Evolutionary conservation across 2,888 invertebrate species (phyloP).

Genomic region (Apocheima hispidaria): DNA sequence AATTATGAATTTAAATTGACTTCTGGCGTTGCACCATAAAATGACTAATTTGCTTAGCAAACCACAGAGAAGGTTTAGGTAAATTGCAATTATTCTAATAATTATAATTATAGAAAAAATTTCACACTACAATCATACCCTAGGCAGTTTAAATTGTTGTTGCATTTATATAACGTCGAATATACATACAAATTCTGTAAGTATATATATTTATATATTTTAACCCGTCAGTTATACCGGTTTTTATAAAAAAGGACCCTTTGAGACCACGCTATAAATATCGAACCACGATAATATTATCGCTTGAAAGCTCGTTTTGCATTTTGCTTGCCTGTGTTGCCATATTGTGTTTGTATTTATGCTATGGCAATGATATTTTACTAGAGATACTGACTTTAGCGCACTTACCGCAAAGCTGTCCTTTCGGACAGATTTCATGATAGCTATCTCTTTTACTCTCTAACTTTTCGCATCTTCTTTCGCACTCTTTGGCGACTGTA

Average conservation of each 20-base stretch:
- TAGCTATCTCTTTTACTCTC: too few species aligned
- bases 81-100: constrained; percentile 39
- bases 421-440: too few species aligned
- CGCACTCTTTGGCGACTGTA: too few species aligned
- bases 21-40: constrained; percentile 33
- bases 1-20: constrained; percentile 37
- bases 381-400: too few species aligned
- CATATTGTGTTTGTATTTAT: too few species aligned
- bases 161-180: constrained; percentile 21
- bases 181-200: constrained; percentile 13
- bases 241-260: constrained; percentile 1
- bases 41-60: constrained; percentile 43
- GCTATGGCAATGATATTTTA: too few species aligned
- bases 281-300: too few species aligned
- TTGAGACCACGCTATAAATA: not conserved
- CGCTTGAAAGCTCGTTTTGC: not conserved
- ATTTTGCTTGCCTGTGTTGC: not conserved
- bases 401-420: too few species aligned
- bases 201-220: constrained; percentile 8
- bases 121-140: constrained; percentile 46
- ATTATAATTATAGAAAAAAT: constrained; percentile 35
- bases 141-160: constrained; percentile 45
- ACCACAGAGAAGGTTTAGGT: constrained; percentile 66
- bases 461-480: too few species aligned
- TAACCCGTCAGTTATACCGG: constrained; percentile 5